phyloP scores from a whole-genome alignment of 2,888 invertebrate genomes.

The Tenthredo notha region DNA sequence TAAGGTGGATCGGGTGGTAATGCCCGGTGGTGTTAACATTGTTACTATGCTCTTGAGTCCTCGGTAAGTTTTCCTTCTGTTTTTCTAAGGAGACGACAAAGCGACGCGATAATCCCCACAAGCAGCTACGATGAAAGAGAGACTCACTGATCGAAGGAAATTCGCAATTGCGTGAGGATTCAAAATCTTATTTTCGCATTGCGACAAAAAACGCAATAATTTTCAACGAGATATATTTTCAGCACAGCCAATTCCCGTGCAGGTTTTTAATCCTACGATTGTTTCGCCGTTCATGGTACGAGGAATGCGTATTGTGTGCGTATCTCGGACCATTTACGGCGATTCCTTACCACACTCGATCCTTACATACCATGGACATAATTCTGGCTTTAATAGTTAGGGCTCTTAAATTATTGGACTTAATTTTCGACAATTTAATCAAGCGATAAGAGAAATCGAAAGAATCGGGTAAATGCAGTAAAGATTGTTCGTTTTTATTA shows the following conservation, averaged over 20 bases:
- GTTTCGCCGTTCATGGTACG: conserved; percentile 40
- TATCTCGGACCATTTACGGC: conserved; percentile 38
- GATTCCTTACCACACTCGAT: neutral
- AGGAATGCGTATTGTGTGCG: conserved; percentile 45
- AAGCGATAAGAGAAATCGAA: neutral
- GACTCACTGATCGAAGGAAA: neutral
- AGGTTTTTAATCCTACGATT: neutral
- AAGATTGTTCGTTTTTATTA: neutral
- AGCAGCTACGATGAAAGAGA: neutral
- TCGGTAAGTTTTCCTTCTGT: neutral
- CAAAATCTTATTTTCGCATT: neutral
- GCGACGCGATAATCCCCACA: neutral
- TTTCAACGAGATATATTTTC: neutral
- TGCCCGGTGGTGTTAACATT: conserved; percentile 51
- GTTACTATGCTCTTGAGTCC: conserved; percentile 10
- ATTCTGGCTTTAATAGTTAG: neutral
- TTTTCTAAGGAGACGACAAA: neutral
- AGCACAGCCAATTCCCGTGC: neutral
- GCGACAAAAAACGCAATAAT: neutral
- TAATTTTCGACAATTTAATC: neutral
- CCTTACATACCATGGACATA: neutral
- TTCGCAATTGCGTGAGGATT: neutral
- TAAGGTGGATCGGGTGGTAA: conserved; percentile 33
- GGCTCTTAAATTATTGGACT: neutral
- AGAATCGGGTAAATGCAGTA: neutral